Base-by-base conservation (phyloP, 1,140 invertebrate species). In the Bombus confusus region DNA sequence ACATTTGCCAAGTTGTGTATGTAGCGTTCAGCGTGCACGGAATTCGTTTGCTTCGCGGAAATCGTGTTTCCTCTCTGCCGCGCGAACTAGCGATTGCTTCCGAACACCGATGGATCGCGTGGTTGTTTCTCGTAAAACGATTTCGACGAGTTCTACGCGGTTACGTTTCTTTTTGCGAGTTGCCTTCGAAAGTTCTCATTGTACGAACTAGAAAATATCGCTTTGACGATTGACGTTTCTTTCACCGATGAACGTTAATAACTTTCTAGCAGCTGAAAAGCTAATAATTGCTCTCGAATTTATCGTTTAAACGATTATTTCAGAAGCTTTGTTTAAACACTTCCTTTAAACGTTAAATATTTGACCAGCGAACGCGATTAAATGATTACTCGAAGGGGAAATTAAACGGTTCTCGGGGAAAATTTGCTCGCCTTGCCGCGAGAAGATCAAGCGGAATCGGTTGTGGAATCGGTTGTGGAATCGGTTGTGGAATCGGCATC, bases 11-110 rank as follows among this genome's bases (percentile, higher is more conserved):
- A 15, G 57, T n/a, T 41, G 73, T 41, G 9, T 13, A 28, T 12
- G 72, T 66, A 41, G 57, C 59, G 59, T 66, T 83, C 74, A 82
- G 57, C 57, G 31, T 41, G 57, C n/a, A 15, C 80, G 74, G 62
- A 76, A 76, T 76, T 83, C 80, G 41, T 76, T 83, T 76, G 80
- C 43, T 31, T 66, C 74, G 18, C 80, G 73, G 80, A 83, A 75
- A 76, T 83, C 73, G 73, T 41, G 47, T 83, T 83, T 83, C 59
- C 57, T 76, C 73, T 28, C 39, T 59, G 22, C 25, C 2, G 18
- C 31, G 25, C 59, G 31, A 34, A 10, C 72, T 64, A 37, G 22
- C 64, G 43, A 83, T 83, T 83, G 80, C 68, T 73, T 81, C 39
- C 12, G 47, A 73, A 66, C 64, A 66, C 75, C 41, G 52, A 39